Evolutionary conservation across 2,113 vertebrate genomes (phyloP).

Genomic region (Axis porcinus): DNA sequence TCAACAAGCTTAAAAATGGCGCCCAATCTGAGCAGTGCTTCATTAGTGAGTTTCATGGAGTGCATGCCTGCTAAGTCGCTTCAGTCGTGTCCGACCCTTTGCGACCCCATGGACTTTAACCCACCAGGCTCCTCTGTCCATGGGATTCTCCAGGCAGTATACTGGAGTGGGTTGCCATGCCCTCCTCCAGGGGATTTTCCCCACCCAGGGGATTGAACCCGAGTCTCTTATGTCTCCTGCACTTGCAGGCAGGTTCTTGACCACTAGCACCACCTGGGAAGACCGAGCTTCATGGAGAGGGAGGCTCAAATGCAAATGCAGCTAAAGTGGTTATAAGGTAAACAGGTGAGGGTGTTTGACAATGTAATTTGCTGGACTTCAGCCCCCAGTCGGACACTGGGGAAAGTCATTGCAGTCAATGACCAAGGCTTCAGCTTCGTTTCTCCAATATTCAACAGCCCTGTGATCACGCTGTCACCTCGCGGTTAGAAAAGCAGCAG

Average conservation of each 20-base stretch:
- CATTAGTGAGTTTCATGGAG: not conserved
- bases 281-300: not conserved
- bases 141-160: not conserved
- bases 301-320: not conserved
- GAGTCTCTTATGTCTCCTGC: not conserved
- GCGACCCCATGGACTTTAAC: not conserved
- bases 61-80: not conserved
- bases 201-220: not conserved
- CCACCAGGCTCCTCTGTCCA: not conserved
- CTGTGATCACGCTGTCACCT: not conserved
- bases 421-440: not conserved
- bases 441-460: not conserved
- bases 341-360: not conserved
- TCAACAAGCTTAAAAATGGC: not conserved
- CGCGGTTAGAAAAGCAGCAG: not conserved
- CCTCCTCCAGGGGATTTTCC: not conserved
- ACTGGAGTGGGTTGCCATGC: not conserved
- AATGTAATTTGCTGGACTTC: not conserved
- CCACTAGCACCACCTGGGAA: not conserved
- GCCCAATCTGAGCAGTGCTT: not conserved
- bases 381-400: not conserved
- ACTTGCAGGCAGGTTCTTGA: not conserved
- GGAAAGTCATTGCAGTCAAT: not conserved
- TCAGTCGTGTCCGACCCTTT: not conserved
- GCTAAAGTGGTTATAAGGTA: not conserved